Percentiles rank a stretch among this genome's conserved stretches.
Evolutionary conservation across 2,888 invertebrate species (phyloP).

Genomic region (Plusia festucae): DNA sequence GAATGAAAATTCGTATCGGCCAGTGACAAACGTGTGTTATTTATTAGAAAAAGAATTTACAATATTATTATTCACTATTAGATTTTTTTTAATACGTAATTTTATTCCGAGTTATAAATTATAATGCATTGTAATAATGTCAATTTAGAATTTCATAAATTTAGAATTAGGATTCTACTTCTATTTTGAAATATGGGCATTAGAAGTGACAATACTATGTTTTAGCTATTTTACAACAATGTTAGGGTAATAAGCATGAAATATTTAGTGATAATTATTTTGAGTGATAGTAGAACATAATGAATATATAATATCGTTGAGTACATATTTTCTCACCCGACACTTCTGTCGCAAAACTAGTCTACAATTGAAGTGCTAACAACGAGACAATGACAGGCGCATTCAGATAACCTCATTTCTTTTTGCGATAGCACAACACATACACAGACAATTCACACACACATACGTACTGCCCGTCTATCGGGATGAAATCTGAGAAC

Average conservation of each 20-base stretch:
- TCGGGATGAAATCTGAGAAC: slow-evolving; percentile 62
- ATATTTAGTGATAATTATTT: background rate
- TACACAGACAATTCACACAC: slow-evolving; percentile 50
- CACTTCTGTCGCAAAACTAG: slow-evolving; percentile 49
- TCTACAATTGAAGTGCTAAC: slow-evolving; percentile 69
- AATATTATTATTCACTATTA: background rate
- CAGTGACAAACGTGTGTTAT: background rate
- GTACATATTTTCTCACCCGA: slow-evolving; percentile 15
- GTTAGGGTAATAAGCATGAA: background rate
- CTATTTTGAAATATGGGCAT: background rate
- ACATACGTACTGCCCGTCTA: slow-evolving; percentile 50
- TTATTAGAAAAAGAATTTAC: background rate
- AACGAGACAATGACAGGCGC: slow-evolving; percentile 84
- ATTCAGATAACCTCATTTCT: slow-evolving; percentile 89
- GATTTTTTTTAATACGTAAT: too few relatives aligned
- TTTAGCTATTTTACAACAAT: background rate
- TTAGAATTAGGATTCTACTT: background rate
- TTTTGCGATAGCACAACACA: slow-evolving; percentile 79
- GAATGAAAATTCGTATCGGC: slow-evolving; percentile 37
- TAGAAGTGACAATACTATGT: background rate
- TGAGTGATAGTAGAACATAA: background rate
- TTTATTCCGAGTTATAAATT: background rate
- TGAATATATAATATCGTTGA: background rate
- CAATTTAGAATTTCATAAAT: background rate
- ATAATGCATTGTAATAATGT: background rate